Percentiles rank a stretch among this genome's conserved stretches.
Evolutionary conservation across 2,888 invertebrate species (phyloP).

Genomic region (Leuctra nigra): DNA sequence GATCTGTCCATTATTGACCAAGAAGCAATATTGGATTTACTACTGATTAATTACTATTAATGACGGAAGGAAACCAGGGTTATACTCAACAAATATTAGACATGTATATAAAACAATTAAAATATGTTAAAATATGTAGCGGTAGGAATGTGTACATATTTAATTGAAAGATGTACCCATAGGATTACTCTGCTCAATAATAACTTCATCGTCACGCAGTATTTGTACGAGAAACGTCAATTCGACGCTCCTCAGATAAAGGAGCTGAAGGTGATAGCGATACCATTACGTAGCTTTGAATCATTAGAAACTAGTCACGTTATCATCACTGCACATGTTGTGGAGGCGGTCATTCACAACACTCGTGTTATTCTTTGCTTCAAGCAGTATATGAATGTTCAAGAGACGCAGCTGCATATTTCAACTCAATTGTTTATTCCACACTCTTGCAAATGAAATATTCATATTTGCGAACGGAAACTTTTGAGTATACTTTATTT

Average conservation of each 20-base stretch:
- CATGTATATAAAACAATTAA: background rate
- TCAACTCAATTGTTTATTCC: too few species aligned
- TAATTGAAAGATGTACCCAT: background rate
- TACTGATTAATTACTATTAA: background rate
- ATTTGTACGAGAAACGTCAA: background rate
- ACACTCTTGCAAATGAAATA: too few species aligned
- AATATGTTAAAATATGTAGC: background rate
- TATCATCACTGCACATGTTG: too few species aligned
- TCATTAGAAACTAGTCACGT: too few species aligned
- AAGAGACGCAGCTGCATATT: too few species aligned
- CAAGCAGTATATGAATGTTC: too few species aligned
- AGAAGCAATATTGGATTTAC: slow-evolving; percentile 4
- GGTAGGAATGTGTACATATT: background rate
- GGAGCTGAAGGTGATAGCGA: too few species aligned
- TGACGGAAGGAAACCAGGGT: slow-evolving; percentile 13
- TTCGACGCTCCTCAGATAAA: background rate
- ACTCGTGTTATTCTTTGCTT: too few species aligned
- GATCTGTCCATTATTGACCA: slow-evolving; percentile 4
- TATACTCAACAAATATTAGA: slow-evolving; percentile 10
- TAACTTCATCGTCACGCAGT: background rate
- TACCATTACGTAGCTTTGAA: too few species aligned
- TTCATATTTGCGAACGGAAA: too few species aligned
- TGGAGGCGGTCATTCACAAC: too few species aligned
- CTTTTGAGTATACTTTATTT: too few species aligned
- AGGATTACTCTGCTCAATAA: background rate